These are phyloP conservation scores for Fragum sueziense DNA, from an alignment of 2,888 invertebrate species.

Conservation along the genomic window DNA sequence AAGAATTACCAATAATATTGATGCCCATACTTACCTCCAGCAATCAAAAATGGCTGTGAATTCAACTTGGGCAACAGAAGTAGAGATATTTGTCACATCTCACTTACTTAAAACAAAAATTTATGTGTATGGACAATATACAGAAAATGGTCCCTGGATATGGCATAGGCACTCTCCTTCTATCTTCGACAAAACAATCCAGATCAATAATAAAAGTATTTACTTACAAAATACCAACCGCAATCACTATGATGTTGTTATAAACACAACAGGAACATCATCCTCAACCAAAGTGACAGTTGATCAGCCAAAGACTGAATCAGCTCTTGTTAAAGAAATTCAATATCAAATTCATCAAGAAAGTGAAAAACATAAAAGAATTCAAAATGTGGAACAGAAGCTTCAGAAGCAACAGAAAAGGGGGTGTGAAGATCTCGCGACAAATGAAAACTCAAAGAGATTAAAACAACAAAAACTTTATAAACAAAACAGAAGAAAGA, in stretches of 20 bases:
- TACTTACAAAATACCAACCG: slow-evolving; percentile 18
- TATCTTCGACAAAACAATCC: background rate
- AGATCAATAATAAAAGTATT: background rate
- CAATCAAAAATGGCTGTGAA: background rate
- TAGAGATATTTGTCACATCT: slow-evolving; percentile 22
- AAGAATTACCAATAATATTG: background rate
- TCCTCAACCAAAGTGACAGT: background rate
- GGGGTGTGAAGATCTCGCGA: no score
- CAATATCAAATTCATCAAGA: background rate
- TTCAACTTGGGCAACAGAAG: slow-evolving; percentile 21
- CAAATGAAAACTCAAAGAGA: no score
- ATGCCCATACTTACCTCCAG: background rate
- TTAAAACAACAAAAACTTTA: background rate
- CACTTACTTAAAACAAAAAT: slow-evolving; percentile 22
- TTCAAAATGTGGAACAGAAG: background rate
- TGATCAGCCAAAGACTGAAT: background rate
- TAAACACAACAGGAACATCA: background rate
- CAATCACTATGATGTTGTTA: slow-evolving; percentile 31
- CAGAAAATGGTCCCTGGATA: background rate
- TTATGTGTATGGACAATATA: background rate
- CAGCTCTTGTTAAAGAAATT: background rate
- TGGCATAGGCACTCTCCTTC: slow-evolving; percentile 11
- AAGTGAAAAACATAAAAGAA: background rate
- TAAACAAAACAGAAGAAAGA: no score
- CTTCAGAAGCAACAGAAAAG: background rate